Percentiles rank a stretch among this genome's conserved stretches.
phyloP scores from a whole-genome alignment of 2,797 vertebrate genomes.

The Syncerus caffer region DNA sequence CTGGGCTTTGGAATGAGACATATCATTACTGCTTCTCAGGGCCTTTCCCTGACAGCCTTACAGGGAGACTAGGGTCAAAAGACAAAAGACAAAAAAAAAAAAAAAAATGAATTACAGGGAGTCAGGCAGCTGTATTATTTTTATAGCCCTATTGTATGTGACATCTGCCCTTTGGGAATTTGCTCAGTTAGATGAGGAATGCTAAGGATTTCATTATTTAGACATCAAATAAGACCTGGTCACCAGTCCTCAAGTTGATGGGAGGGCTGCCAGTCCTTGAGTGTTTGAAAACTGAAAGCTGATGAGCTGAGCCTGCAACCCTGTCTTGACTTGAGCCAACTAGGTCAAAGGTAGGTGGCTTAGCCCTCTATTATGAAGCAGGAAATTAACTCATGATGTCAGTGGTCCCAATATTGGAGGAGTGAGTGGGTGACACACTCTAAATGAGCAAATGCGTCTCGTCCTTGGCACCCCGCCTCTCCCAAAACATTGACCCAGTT shows the following conservation, averaged over 20 bases:
- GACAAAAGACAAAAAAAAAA: background rate
- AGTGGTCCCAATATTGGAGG: background rate
- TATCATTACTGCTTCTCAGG: background rate
- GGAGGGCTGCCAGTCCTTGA: background rate
- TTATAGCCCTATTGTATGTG: background rate
- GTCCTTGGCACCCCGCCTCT: background rate
- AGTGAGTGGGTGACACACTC: background rate
- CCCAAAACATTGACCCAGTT: background rate
- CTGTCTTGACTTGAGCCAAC: background rate
- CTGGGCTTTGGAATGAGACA: constrained; percentile 6
- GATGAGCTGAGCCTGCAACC: background rate
- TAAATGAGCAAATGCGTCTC: background rate
- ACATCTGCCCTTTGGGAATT: background rate
- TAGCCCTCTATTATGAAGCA: background rate
- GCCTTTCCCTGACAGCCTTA: background rate
- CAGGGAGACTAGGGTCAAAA: background rate
- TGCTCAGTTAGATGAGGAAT: background rate
- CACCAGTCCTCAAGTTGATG: background rate
- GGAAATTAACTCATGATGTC: background rate
- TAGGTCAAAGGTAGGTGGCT: background rate
- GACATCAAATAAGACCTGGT: background rate
- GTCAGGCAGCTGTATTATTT: background rate
- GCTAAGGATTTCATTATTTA: background rate
- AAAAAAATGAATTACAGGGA: background rate
- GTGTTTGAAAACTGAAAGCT: background rate